A percentile compares a stretch with the other conserved stretches of the same genome.
Conservation (phyloP, 2,888 invertebrate genomes). For the Parasteatoda lunata region DNA sequence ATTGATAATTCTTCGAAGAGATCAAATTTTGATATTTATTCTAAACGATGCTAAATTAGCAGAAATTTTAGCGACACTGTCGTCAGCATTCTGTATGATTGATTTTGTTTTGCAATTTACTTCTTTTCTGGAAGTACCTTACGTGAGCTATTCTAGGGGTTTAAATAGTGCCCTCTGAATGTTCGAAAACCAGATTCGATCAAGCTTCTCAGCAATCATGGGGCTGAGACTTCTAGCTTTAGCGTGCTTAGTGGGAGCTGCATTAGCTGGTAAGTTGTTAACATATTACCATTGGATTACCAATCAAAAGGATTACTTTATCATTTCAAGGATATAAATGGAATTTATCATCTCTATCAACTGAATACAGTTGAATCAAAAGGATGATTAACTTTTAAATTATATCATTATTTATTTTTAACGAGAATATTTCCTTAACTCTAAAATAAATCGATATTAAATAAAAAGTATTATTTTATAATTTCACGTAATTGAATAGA, state of each 20-base stretch:
- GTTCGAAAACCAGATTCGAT: conserved; percentile 22
- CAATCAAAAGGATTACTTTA: no score
- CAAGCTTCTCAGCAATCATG: conserved; percentile 51
- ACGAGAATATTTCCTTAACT: no score
- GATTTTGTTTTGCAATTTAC: conserved; percentile 10
- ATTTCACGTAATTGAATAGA: no score
- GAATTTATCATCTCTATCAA: no score
- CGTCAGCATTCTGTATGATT: conserved; percentile 37
- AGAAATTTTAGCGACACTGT: conserved; percentile 37
- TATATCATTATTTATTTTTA: no score
- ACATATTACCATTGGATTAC: no score
- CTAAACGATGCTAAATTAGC: conserved; percentile 33
- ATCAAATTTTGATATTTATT: conserved; percentile 27
- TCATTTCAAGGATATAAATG: no score
- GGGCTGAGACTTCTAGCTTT: conserved; percentile 58
- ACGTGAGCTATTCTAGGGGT: conserved; percentile 36
- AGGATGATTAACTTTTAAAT: no score
- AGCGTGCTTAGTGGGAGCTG: conserved; percentile 66
- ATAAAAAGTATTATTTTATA: no score
- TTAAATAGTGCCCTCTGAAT: conserved; percentile 20
- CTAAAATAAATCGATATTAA: no score
- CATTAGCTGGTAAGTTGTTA: conserved; percentile 61
- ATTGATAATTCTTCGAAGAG: conserved; percentile 42
- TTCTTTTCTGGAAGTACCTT: conserved; percentile 23
- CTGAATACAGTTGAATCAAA: no score